A percentile compares a stretch with the other conserved stretches of the same genome.
Conservation (phyloP, 1,140 invertebrate genomes). For the Drosophila neocordata region DNA sequence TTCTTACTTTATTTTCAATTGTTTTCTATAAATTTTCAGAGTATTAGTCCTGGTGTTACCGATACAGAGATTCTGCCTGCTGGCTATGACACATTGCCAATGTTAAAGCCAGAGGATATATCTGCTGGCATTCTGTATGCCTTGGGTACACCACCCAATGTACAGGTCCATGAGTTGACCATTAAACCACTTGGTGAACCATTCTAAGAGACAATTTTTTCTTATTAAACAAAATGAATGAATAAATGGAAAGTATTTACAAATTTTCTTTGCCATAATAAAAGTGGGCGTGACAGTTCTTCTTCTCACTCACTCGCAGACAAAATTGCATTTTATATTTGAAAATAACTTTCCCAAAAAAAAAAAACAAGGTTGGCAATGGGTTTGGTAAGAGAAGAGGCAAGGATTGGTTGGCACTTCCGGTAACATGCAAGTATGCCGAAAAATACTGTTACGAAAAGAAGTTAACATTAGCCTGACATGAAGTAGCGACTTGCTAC, state of each 20-base stretch:
- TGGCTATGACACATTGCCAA: conserved; percentile 36
- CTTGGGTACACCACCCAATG: conserved; percentile 84
- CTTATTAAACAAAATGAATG: not conserved
- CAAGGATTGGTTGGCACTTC: conserved; percentile 23
- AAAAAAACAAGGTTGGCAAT: too few relatives aligned
- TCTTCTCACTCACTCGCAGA: not conserved
- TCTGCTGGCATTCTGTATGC: conserved; percentile 85
- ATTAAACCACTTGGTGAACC: conserved; percentile 77
- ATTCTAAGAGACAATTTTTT: too few relatives aligned
- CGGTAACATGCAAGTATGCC: conserved; percentile 43
- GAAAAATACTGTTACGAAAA: conserved; percentile 50
- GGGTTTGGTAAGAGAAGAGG: not conserved
- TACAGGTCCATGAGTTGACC: conserved; percentile 84
- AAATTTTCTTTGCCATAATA: not conserved
- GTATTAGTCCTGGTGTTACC: conserved; percentile 85
- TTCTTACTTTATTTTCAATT: too few relatives aligned
- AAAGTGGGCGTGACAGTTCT: conserved; percentile 28
- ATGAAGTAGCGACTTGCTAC: conserved; percentile 21
- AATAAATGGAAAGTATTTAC: conserved; percentile 2
- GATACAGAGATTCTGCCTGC: conserved; percentile 84
- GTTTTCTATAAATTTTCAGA: conserved; percentile 43
- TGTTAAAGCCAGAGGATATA: conserved; percentile 83
- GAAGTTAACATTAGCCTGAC: conserved; percentile 75
- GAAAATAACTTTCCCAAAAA: conserved; percentile 29
- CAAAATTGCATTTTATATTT: conserved; percentile 59